phyloP scores from a whole-genome alignment of 2,888 invertebrate genomes.

The Aspidiotus rigidus region DNA sequence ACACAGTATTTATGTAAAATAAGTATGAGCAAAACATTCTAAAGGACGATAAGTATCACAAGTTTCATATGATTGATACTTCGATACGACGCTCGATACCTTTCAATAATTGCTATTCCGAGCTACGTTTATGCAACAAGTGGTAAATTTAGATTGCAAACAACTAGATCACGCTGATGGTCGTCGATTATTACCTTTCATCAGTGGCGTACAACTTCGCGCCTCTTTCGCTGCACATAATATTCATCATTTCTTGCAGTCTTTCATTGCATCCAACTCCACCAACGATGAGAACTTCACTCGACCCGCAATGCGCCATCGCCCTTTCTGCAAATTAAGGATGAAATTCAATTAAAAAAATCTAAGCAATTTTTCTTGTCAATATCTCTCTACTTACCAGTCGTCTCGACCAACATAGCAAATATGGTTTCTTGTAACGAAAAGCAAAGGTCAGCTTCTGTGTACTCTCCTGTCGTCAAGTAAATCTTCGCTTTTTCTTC shows the following conservation, averaged over 20 bases:
- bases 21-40: too few species aligned
- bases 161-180: not conserved
- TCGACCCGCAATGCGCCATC: constrained; percentile 90
- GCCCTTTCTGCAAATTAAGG: constrained; percentile 63
- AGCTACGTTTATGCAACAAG: too few species aligned
- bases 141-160: too few species aligned
- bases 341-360: not conserved
- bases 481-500: constrained; percentile 63
- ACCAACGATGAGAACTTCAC: constrained; percentile 92
- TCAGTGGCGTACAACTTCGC: constrained; percentile 91
- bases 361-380: not conserved
- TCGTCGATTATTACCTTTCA: constrained; percentile 55
- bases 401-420: constrained; percentile 97
- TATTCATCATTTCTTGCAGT: constrained; percentile 90
- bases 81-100: too few species aligned
- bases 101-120: too few species aligned
- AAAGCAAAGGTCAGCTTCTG: constrained; percentile 89
- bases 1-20: too few species aligned
- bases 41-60: too few species aligned
- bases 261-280: constrained; percentile 94
- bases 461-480: constrained; percentile 56
- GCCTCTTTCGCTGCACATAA: constrained; percentile 85
- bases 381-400: constrained; percentile 47
- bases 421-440: constrained; percentile 96
- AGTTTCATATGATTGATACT: too few species aligned